These are phyloP conservation scores for Tipula unca DNA, from an alignment of 2,888 invertebrate genomes.

Conservation along the genomic window DNA sequence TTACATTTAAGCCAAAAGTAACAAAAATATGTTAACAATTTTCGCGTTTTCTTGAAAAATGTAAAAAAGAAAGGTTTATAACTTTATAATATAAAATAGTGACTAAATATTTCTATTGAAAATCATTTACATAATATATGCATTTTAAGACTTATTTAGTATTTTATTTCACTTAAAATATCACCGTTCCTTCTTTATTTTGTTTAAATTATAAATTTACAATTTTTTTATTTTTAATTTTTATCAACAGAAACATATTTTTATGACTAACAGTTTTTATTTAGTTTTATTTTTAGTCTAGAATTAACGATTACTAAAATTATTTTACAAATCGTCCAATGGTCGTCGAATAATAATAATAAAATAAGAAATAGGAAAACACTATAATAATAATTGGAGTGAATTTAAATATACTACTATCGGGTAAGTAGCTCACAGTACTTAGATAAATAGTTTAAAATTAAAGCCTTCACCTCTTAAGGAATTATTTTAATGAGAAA, in stretches of 20 bases:
- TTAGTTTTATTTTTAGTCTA: neutral
- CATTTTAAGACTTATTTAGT: slow-evolving; percentile 3
- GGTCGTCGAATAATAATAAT: slow-evolving; percentile 32
- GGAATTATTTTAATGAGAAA: slow-evolving; percentile 20
- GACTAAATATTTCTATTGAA: neutral
- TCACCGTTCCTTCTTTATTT: neutral
- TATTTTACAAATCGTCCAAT: slow-evolving; percentile 39
- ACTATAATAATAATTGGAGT: slow-evolving; percentile 25
- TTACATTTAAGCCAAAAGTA: neutral
- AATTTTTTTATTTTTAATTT: neutral
- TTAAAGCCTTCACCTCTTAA: slow-evolving; percentile 22
- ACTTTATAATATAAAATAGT: neutral
- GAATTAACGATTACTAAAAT: slow-evolving; percentile 14
- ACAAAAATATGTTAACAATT: neutral
- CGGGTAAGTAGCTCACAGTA: slow-evolving; percentile 30
- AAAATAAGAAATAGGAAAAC: slow-evolving; percentile 19
- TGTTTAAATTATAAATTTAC: neutral
- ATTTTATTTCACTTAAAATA: neutral
- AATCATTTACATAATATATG: slow-evolving; percentile 3
- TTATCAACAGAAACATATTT: neutral
- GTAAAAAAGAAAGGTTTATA: neutral
- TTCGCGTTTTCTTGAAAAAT: neutral
- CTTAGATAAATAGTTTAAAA: slow-evolving; percentile 27
- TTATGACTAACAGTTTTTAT: slow-evolving; percentile 8
- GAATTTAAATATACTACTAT: slow-evolving; percentile 28